Evolutionary conservation across 2,888 invertebrate species (phyloP), one percentile per base, ranked within the genome.

Genomic region (Drosophila atripex): DNA sequence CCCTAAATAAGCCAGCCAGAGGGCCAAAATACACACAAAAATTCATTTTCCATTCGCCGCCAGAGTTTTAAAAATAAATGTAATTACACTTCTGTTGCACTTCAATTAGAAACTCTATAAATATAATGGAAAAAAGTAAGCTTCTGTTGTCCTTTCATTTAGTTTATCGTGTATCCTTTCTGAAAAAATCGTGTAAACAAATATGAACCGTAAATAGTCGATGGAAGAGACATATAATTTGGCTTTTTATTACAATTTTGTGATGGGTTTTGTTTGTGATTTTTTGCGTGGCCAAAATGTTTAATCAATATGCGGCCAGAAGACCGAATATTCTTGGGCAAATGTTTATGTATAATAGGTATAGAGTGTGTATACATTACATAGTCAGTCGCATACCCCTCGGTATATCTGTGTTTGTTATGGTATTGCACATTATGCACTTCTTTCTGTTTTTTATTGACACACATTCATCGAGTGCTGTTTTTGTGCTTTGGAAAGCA

Each of bases 221-320:
- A 25, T 25, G 18, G 7, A 23, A 14, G 28, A 39, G 52, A 41
- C 30, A 23, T 52, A 52, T 32, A 16, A 23, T 58, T 52, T 50
- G 9, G 14, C 55, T 41, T 45, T 39, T 46, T 68, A 25, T 49
- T 35, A 28, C 21, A n/a, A 9, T 49, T 23, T 30, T 38, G 14
- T 23, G 21, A 23, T 23, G 21, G 21, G 21, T 39, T 38, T 59
- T 64, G 58, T 45, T 50, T 65, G 59, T 38, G 45, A 54, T 47
- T 73, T 82, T 80, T 78, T 85, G 86, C 86, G 84, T 82, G 73
- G 72, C 75, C 69, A 75, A 80, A 73, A 83, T 82, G 82, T 82
- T 82, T 82, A 86, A 82, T 82, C 82, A 82, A 82, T 82, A 83
- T 82, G 72, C 77, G 75, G 71, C 75, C 70, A 59, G 47, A 25